Percentiles rank a stretch among this genome's conserved stretches.
Conservation (phyloP, 2,888 invertebrate species). For the Physocephala rufipes region DNA sequence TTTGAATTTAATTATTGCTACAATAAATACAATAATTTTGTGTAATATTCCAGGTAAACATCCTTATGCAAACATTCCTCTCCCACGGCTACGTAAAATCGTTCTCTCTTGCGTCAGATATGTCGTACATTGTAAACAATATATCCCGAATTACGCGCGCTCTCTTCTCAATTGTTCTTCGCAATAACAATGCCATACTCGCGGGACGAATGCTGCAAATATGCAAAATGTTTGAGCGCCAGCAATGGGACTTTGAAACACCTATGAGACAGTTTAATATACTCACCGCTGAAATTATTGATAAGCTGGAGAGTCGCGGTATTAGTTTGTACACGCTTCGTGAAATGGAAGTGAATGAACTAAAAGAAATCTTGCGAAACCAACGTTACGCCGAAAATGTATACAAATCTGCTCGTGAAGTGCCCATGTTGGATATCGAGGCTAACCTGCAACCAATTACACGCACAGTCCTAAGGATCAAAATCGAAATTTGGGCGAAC, state of each 20-base stretch:
- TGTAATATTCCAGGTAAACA: conserved; percentile 70
- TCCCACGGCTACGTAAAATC: conserved; percentile 80
- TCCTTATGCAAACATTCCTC: conserved; percentile 89
- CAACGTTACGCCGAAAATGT: conserved; percentile 76
- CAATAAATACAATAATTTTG: neutral
- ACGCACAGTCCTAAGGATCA: conserved; percentile 85
- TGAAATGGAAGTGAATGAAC: conserved; percentile 88
- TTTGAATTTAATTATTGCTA: conserved; percentile 6
- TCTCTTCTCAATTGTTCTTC: conserved; percentile 90
- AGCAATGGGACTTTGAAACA: conserved; percentile 87
- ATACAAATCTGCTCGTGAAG: conserved; percentile 84
- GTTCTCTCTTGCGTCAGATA: conserved; percentile 63
- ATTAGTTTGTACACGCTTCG: conserved; percentile 79
- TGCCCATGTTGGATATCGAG: conserved; percentile 86
- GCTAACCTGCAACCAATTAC: conserved; percentile 95
- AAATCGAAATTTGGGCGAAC: conserved; percentile 79
- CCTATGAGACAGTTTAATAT: conserved; percentile 87
- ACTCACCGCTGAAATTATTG: conserved; percentile 79
- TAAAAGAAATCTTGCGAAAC: conserved; percentile 83
- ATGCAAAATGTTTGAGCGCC: conserved; percentile 92
- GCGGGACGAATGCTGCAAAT: conserved; percentile 85
- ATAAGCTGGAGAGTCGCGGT: conserved; percentile 82
- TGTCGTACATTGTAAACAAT: conserved; percentile 74
- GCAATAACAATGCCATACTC: conserved; percentile 90
- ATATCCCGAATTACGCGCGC: conserved; percentile 90